Conservation (phyloP, 2,113 vertebrate species). For the Labeo catla region DNA sequence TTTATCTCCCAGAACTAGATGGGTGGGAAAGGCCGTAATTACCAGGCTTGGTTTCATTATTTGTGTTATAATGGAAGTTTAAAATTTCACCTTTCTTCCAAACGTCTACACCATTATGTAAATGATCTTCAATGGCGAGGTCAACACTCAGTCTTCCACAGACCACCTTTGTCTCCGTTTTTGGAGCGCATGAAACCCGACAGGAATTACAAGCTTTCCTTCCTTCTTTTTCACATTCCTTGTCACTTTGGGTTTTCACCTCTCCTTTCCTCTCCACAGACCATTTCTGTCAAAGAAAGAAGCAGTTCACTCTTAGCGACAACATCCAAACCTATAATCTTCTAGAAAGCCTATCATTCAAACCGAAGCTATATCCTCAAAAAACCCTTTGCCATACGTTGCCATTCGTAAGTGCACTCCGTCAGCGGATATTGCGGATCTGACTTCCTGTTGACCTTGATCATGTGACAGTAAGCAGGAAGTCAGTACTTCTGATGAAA, state of each 20-base stretch:
- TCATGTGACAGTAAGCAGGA: conserved; percentile 61
- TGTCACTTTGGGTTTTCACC: conserved; percentile 26
- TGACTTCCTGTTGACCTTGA: conserved; percentile 67
- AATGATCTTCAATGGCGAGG: conserved; percentile 30
- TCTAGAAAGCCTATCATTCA: conserved; percentile 38
- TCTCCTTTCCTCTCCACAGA: conserved; percentile 3
- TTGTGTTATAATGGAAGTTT: conserved; percentile 47
- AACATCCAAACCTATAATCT: conserved; percentile 54
- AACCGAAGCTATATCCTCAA: conserved; percentile 28
- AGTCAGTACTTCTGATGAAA: conserved; percentile 44
- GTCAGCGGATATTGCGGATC: not conserved
- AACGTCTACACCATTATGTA: conserved; percentile 37
- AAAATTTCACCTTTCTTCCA: conserved; percentile 43
- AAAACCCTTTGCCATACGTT: conserved; percentile 40
- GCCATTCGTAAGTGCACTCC: not conserved
- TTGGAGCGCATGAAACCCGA: not conserved
- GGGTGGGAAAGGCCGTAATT: conserved; percentile 31
- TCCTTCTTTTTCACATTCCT: conserved; percentile 19
- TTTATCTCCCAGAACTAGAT: not conserved
- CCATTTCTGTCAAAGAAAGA: conserved; percentile 33
- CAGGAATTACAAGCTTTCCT: conserved; percentile 29
- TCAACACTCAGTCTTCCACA: conserved; percentile 21
- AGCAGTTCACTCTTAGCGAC: conserved; percentile 46
- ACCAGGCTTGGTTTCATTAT: conserved; percentile 35
- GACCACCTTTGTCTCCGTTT: conserved; percentile 42